These are phyloP conservation scores for Heliconius hermathena DNA, from an alignment of 1,140 invertebrate species.

Conservation along the genomic window DNA sequence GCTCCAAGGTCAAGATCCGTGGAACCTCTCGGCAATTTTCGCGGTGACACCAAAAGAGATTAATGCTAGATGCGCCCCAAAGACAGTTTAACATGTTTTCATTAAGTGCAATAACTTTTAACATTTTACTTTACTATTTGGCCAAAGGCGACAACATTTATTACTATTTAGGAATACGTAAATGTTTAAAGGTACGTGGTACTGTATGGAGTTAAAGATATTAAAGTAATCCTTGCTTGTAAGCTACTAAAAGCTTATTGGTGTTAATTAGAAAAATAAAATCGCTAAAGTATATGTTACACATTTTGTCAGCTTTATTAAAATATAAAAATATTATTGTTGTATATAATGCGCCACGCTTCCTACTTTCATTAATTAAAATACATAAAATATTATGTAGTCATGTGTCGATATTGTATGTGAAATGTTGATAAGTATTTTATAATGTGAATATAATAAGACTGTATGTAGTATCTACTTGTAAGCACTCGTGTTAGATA, in stretches of 20 bases:
- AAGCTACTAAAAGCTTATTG: conserved; percentile 39
- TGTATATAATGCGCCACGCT: conserved; percentile 41
- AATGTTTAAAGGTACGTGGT: conserved; percentile 50
- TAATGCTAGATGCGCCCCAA: conserved; percentile 57
- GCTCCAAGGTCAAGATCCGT: conserved; percentile 82
- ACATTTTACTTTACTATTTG: conserved; percentile 57
- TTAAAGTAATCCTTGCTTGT: conserved; percentile 39
- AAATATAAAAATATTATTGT: conserved; percentile 30
- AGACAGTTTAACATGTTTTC: conserved; percentile 54
- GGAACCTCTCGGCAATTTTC: conserved; percentile 78
- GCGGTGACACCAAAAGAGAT: conserved; percentile 67
- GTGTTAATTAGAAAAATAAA: conserved; percentile 17
- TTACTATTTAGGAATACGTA: conserved; percentile 43
- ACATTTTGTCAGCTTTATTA: conserved; percentile 42
- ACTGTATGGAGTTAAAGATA: conserved; percentile 43
- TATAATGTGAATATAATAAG: conserved; percentile 62
- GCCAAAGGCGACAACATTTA: conserved; percentile 69
- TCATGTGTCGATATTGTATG: conserved; percentile 39
- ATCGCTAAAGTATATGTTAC: conserved; percentile 35
- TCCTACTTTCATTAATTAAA: conserved; percentile 31
- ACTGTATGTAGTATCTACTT: conserved; percentile 63
- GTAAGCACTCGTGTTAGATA: conserved; percentile 32
- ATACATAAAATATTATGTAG: conserved; percentile 15
- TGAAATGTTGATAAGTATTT: conserved; percentile 38
- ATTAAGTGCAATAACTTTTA: conserved; percentile 70